These are phyloP conservation scores for Heliconius sara DNA, from an alignment of 2,888 invertebrate genomes.

Conservation along the genomic window DNA sequence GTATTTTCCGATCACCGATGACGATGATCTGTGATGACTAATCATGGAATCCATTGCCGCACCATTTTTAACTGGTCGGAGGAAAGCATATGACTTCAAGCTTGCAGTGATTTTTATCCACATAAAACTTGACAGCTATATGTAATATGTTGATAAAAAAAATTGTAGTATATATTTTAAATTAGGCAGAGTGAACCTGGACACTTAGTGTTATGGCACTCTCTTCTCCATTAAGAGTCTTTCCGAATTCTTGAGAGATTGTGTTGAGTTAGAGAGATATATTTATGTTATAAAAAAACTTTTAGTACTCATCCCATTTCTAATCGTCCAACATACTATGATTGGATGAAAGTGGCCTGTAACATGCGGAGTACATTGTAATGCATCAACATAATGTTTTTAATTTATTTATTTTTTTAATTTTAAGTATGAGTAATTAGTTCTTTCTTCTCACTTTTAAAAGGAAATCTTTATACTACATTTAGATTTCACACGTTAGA, in stretches of 20 bases:
- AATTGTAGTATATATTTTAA: too few species aligned
- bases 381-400: constrained; percentile 3
- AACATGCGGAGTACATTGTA: background rate
- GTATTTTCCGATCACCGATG: background rate
- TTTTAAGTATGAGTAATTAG: background rate
- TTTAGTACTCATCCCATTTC: background rate
- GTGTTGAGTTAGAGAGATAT: background rate
- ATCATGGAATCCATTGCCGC: background rate
- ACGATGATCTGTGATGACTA: background rate
- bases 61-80: background rate
- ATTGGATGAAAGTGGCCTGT: constrained; percentile 16
- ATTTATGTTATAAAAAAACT: background rate
- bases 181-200: background rate
- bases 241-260: background rate
- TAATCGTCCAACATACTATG: background rate
- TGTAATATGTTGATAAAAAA: too few species aligned
- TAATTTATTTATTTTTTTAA: background rate
- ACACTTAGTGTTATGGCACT: background rate
- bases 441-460: background rate
- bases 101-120: background rate
- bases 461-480: background rate
- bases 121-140: too few species aligned
- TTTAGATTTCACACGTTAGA: background rate
- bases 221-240: background rate
- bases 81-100: background rate